These are phyloP conservation scores for Cactoblastis cactorum DNA, from an alignment of 2,888 invertebrate genomes.

Conservation along the genomic window DNA sequence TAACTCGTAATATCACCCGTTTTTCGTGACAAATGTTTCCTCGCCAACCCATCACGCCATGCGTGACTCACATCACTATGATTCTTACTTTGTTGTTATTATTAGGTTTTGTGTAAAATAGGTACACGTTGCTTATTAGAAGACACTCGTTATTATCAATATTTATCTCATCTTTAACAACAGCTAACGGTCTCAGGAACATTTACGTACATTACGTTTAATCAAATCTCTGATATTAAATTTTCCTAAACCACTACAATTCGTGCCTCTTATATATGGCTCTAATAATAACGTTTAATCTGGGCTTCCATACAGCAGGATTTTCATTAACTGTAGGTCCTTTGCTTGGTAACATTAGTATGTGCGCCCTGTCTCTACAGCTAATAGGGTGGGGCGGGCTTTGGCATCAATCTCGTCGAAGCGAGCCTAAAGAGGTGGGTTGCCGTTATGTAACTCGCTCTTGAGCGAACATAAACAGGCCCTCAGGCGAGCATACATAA, in stretches of 20 bases:
- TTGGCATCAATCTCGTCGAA: constrained; percentile 34
- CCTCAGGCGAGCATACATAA: constrained; percentile 46
- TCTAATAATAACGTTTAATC: neutral
- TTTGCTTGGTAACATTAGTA: constrained; percentile 20
- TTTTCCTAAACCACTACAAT: no score
- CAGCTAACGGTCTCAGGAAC: constrained; percentile 10
- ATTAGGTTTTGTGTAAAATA: constrained; percentile 36
- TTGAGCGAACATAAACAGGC: constrained; percentile 40
- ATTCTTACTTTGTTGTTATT: constrained; percentile 45
- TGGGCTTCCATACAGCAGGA: neutral
- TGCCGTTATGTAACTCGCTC: constrained; percentile 46
- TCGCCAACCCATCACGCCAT: constrained; percentile 48
- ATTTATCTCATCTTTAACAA: constrained; percentile 25
- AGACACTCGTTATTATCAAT: constrained; percentile 25
- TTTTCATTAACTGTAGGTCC: constrained; percentile 6
- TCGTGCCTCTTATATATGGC: no score
- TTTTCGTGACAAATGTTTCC: constrained; percentile 60
- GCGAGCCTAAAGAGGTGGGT: constrained; percentile 37
- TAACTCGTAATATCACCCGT: constrained; percentile 34
- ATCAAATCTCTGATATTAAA: no score
- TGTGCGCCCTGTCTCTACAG: constrained; percentile 27
- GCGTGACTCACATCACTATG: constrained; percentile 61
- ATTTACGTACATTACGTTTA: no score
- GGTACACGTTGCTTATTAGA: constrained; percentile 28
- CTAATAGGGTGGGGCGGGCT: constrained; percentile 29